phyloP scores from a whole-genome alignment of 2,797 vertebrate genomes.

The Columba guinea region DNA sequence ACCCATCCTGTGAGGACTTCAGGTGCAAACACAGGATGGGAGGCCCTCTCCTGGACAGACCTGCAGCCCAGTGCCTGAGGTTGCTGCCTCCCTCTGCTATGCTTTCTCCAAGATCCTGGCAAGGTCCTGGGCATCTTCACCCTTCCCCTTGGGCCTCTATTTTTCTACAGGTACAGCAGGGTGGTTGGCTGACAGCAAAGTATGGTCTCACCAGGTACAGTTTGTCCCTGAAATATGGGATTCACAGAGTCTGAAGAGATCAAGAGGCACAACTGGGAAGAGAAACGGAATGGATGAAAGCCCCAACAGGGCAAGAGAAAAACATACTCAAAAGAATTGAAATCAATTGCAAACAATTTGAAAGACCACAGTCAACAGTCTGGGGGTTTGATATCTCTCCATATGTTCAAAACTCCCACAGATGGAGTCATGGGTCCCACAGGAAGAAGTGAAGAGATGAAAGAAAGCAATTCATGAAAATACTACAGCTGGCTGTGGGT shows the following conservation, averaged over 20 bases:
- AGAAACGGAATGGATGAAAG: neutral
- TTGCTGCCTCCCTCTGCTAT: neutral
- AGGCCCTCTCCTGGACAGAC: neutral
- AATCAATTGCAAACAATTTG: neutral
- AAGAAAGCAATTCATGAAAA: slow-evolving; percentile 44
- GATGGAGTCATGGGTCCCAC: slow-evolving; percentile 31
- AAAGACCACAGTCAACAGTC: neutral
- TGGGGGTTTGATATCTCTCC: slow-evolving; percentile 32
- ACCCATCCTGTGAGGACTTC: neutral
- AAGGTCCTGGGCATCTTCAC: neutral
- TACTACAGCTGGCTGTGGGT: neutral
- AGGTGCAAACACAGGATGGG: neutral
- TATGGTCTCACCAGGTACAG: neutral
- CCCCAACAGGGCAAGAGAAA: neutral
- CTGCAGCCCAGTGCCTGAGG: neutral
- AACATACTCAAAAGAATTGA: neutral
- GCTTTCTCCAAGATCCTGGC: neutral
- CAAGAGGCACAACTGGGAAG: neutral
- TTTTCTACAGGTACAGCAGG: neutral
- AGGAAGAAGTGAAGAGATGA: slow-evolving; percentile 51
- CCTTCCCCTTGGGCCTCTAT: neutral
- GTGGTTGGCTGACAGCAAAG: neutral
- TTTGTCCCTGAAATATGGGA: neutral
- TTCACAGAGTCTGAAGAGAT: neutral
- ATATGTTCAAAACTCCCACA: slow-evolving; percentile 38